These are phyloP conservation scores for Agonopterix subpropinquella DNA, from an alignment of 2,888 invertebrate species.

Conservation along the genomic window DNA sequence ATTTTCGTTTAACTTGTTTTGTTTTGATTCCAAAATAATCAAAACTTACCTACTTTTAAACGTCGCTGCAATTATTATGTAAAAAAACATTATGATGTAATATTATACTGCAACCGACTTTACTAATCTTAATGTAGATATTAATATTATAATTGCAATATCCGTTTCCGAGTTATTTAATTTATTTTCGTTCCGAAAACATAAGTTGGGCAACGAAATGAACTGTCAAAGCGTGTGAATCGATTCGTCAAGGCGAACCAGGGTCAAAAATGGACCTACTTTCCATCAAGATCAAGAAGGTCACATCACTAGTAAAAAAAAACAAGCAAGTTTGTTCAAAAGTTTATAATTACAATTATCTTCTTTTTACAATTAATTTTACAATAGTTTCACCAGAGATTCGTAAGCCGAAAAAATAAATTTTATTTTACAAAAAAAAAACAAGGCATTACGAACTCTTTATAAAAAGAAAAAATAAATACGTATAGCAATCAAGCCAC, in stretches of 20 bases:
- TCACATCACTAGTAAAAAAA: constrained; percentile 31
- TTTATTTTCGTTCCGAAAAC: neutral
- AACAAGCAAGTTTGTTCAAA: constrained; percentile 31
- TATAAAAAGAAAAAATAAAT: constrained; percentile 22
- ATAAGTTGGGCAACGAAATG: constrained; percentile 4
- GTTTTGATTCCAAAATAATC: too few relatives aligned
- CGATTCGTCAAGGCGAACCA: constrained; percentile 47
- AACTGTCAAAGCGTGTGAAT: constrained; percentile 40
- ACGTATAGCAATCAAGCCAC: constrained; percentile 17
- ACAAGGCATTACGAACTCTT: constrained; percentile 13
- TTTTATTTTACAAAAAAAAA: neutral
- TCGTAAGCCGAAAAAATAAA: constrained; percentile 6
- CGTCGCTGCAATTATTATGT: too few relatives aligned
- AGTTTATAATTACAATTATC: constrained; percentile 42
- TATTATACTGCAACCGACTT: too few relatives aligned
- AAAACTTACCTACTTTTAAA: too few relatives aligned
- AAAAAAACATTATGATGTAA: too few relatives aligned
- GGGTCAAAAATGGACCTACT: constrained; percentile 45
- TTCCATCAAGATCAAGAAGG: constrained; percentile 49
- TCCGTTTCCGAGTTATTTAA: neutral
- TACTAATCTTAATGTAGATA: too few relatives aligned
- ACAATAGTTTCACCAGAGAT: constrained; percentile 8
- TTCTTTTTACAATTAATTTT: constrained; percentile 24
- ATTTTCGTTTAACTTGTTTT: too few relatives aligned
- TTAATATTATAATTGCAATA: neutral